phyloP scores from a whole-genome alignment of 2,113 vertebrate species.

The Mola mola region DNA sequence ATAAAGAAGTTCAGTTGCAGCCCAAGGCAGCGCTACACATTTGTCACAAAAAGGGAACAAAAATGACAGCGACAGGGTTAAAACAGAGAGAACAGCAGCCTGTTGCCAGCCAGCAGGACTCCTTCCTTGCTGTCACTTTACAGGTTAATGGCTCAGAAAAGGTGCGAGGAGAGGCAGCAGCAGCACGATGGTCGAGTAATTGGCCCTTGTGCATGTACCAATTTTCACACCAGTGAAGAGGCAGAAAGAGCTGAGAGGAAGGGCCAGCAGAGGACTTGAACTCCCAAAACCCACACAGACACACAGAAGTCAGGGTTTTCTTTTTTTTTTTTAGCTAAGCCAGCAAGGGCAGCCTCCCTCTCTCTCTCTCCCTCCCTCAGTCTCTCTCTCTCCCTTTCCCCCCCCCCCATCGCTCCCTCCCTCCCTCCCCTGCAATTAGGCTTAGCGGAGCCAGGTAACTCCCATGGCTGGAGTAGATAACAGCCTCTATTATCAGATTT shows the following conservation, averaged over 20 bases:
- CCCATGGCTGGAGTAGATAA: slow-evolving; percentile 67
- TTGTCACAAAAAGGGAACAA: too few species aligned
- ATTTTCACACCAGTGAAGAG: neutral
- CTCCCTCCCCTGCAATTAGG: slow-evolving; percentile 17
- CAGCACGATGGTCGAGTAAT: neutral
- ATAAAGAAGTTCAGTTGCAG: too few species aligned
- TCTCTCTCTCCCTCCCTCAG: neutral
- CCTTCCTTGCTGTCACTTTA: slow-evolving; percentile 16
- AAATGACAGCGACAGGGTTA: neutral
- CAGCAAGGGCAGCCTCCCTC: neutral
- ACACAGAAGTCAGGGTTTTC: neutral
- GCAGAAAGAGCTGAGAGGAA: neutral
- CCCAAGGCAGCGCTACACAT: too few species aligned
- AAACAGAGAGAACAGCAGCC: neutral
- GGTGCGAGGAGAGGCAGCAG: neutral
- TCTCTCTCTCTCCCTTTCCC: slow-evolving; percentile 6
- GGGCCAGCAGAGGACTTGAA: neutral
- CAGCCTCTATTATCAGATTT: slow-evolving; percentile 70
- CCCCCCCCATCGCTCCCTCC: neutral
- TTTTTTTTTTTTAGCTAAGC: slow-evolving; percentile 1
- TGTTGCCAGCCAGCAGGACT: too few species aligned
- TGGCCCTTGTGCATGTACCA: neutral
- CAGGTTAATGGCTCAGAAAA: slow-evolving; percentile 24
- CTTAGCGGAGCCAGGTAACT: slow-evolving; percentile 66
- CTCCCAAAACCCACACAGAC: neutral